Percentiles rank a stretch among this genome's conserved stretches.
Evolutionary conservation across 1,140 invertebrate genomes (phyloP).

Genomic region (Diabrotica undecimpunctata): DNA sequence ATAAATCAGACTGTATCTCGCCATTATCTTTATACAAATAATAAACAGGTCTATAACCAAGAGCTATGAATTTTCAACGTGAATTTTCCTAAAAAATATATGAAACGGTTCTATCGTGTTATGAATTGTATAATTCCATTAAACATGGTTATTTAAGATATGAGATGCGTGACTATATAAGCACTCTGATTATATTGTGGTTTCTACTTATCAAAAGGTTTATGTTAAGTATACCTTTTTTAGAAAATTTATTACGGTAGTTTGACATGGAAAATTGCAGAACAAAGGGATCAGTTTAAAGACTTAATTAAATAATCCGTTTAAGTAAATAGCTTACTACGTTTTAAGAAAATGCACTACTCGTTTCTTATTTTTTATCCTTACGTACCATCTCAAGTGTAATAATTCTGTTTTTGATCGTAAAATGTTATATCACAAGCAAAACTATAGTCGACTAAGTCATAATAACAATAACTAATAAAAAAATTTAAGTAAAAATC

Average conservation of each 20-base stretch:
- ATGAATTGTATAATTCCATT: conserved; percentile 43
- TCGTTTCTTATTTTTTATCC: too few species aligned
- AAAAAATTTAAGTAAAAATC: too few species aligned
- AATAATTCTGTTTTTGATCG: too few species aligned
- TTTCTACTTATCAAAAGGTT: background rate
- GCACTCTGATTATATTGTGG: conserved; percentile 26
- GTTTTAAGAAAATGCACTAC: too few species aligned
- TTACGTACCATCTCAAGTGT: too few species aligned
- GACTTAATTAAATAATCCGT: too few species aligned
- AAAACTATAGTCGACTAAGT: too few species aligned
- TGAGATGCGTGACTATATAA: conserved; percentile 35
- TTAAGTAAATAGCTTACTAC: too few species aligned
- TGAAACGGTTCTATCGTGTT: conserved; percentile 39
- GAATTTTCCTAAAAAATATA: conserved; percentile 28
- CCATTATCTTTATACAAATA: conserved; percentile 40
- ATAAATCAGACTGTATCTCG: conserved; percentile 37
- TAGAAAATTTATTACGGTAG: background rate
- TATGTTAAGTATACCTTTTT: background rate
- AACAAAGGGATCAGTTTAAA: too few species aligned
- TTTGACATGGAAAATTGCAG: background rate
- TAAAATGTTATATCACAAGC: too few species aligned
- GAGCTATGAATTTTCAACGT: conserved; percentile 35
- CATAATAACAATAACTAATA: too few species aligned
- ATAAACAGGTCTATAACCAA: conserved; percentile 40
- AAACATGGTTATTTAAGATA: conserved; percentile 41